phyloP scores from a whole-genome alignment of 2,797 vertebrate genomes.

The Labeo calbasu region DNA sequence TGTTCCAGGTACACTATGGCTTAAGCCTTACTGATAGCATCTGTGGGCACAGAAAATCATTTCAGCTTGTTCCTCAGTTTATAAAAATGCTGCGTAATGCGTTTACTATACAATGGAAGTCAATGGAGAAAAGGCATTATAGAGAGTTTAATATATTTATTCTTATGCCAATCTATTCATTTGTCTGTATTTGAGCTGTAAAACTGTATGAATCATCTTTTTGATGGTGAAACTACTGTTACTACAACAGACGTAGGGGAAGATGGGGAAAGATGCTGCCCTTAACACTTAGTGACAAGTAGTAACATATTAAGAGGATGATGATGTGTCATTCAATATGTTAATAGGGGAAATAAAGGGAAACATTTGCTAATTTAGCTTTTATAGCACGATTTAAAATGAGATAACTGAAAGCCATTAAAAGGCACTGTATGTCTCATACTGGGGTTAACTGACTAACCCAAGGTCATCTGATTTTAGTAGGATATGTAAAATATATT shows the following conservation, averaged over 20 bases:
- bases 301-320: neutral
- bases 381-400: no score
- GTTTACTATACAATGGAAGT: neutral
- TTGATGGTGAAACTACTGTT: neutral
- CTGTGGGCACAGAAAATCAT: neutral
- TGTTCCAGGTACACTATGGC: neutral
- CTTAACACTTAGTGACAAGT: no score
- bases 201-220: neutral
- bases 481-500: no score
- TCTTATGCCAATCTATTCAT: neutral
- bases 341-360: neutral
- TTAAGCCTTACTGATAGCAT: neutral
- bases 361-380: neutral
- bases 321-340: neutral
- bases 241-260: no score
- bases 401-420: no score
- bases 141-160: neutral
- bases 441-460: no score
- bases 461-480: no score
- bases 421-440: no score
- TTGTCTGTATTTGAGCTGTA: neutral
- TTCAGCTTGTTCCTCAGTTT: neutral
- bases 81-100: neutral
- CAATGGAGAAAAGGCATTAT: neutral
- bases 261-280: no score